These are phyloP conservation scores for Gavia stellata DNA, from an alignment of 2,113 vertebrate species.

Conservation along the genomic window DNA sequence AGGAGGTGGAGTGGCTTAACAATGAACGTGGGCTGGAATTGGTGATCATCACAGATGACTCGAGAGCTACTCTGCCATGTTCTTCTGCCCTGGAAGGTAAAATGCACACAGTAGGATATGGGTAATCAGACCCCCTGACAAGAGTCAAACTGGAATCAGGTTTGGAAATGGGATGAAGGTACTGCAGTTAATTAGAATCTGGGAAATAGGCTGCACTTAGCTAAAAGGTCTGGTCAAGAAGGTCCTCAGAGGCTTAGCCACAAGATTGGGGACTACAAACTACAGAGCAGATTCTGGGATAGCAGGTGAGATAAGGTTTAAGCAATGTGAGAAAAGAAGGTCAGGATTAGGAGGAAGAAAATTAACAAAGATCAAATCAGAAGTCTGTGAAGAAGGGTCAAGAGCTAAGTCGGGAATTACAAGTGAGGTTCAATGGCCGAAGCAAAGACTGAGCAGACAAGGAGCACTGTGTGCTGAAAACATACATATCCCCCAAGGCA, in stretches of 20 bases:
- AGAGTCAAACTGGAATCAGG: neutral
- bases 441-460: neutral
- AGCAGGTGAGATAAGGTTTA: neutral
- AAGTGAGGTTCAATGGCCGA: slow-evolving; percentile 13
- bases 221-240: neutral
- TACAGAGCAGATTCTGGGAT: neutral
- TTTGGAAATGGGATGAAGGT: neutral
- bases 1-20: neutral
- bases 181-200: neutral
- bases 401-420: slow-evolving; percentile 11
- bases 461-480: neutral
- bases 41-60: neutral
- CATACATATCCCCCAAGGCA: neutral
- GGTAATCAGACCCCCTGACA: neutral
- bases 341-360: slow-evolving; percentile 22
- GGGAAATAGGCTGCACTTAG: neutral
- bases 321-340: neutral
- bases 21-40: neutral
- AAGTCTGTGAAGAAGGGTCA: neutral
- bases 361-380: neutral
- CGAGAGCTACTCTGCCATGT: neutral
- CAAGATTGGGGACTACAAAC: neutral
- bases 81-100: neutral
- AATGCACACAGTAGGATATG: neutral
- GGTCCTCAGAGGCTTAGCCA: neutral